Conservation (phyloP, 1,140 invertebrate species). For the Yoshiicerus persimilis region DNA sequence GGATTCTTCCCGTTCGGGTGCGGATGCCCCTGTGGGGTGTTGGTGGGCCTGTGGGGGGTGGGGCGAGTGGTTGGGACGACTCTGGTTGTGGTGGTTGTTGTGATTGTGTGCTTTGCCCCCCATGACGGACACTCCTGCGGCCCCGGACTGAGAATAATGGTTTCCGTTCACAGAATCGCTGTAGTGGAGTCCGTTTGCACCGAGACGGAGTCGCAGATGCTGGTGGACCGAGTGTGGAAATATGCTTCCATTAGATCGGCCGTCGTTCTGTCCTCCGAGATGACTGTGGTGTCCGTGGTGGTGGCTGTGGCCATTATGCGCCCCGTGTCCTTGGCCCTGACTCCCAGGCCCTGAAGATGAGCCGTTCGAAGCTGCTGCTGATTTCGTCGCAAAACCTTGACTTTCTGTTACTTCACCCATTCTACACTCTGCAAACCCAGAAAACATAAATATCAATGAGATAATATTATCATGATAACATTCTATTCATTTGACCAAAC, state of each 20-base stretch:
- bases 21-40: not conserved
- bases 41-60: not conserved
- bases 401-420: slow-evolving; percentile 23
- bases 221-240: not conserved
- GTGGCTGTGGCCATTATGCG: not conserved
- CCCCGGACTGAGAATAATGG: not conserved
- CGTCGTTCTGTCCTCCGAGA: not conserved
- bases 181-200: not conserved
- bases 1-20: not conserved
- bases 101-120: not conserved
- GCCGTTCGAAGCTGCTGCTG: not conserved
- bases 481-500: not conserved
- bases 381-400: slow-evolving; percentile 18
- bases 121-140: not conserved
- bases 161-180: not conserved
- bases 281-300: not conserved
- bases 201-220: not conserved
- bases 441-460: not conserved
- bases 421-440: not conserved
- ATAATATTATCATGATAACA: not conserved
- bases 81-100: slow-evolving; percentile 1
- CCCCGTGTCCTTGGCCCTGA: slow-evolving; percentile 9
- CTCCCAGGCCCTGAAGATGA: not conserved
- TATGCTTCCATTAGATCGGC: not conserved
- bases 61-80: not conserved